Conservation (phyloP, 2,113 vertebrate genomes). For the Oreochromis tanganicae region DNA sequence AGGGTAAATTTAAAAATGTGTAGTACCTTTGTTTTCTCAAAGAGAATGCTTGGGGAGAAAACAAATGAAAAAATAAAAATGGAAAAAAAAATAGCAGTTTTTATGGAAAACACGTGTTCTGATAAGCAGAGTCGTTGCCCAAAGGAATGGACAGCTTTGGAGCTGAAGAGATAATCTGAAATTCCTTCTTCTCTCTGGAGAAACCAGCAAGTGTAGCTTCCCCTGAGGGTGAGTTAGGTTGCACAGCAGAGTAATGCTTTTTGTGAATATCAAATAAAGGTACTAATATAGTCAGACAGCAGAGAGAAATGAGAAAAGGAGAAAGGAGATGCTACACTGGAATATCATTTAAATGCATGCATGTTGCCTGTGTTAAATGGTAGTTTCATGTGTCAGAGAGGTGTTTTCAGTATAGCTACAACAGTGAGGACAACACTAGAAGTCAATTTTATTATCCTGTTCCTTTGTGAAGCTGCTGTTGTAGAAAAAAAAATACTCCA, state of each 20-base stretch:
- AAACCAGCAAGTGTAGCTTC: conserved; percentile 9
- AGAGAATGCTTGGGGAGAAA: conserved; percentile 6
- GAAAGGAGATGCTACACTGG: not conserved
- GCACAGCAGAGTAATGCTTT: conserved; percentile 13
- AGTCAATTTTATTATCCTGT: not conserved
- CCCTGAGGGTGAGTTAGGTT: not conserved
- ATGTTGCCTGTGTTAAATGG: not conserved
- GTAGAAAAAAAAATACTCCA: not conserved
- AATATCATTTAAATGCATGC: not conserved
- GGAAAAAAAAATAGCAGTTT: conserved; percentile 14
- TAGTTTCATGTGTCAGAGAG: not conserved
- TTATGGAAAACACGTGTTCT: conserved; percentile 56
- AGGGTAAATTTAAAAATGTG: conserved; percentile 2
- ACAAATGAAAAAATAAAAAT: not conserved
- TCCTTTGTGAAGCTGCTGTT: not conserved
- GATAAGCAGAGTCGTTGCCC: conserved; percentile 46
- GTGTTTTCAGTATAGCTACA: not conserved
- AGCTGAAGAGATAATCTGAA: conserved; percentile 39
- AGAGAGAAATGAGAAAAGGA: not conserved
- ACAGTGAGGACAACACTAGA: not conserved
- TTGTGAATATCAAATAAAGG: conserved; percentile 44
- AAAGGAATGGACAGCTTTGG: conserved; percentile 43
- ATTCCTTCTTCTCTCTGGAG: conserved; percentile 22
- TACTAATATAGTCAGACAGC: conserved; percentile 11
- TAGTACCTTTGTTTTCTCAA: not conserved